phyloP scores from a whole-genome alignment of 1,140 invertebrate genomes.

The Pseudomyrmex cubaensis region DNA sequence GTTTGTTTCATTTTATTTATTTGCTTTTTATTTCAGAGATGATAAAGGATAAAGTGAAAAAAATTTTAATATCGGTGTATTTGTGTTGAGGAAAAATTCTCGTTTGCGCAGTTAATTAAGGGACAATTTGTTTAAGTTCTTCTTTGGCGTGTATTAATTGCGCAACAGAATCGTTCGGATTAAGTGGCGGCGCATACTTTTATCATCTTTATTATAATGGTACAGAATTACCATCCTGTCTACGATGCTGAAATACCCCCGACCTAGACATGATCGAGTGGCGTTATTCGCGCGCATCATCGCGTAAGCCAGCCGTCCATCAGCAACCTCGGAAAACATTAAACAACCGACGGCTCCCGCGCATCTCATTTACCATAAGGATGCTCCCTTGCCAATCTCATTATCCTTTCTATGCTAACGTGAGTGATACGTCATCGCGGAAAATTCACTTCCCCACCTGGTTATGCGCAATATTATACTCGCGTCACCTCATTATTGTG shows the following conservation, averaged over 20 bases:
- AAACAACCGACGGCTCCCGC: slow-evolving; percentile 52
- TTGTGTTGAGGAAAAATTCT: background rate
- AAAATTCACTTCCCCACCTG: slow-evolving; percentile 20
- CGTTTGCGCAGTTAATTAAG: slow-evolving; percentile 30
- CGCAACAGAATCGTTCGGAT: slow-evolving; percentile 14
- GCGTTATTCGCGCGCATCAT: slow-evolving; percentile 60
- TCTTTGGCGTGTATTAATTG: slow-evolving; percentile 32
- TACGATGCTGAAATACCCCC: slow-evolving; percentile 34
- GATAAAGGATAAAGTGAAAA: background rate
- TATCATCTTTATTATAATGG: slow-evolving; percentile 40
- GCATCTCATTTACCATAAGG: slow-evolving; percentile 54
- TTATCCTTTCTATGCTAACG: slow-evolving; percentile 49
- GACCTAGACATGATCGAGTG: slow-evolving; percentile 49
- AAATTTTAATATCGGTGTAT: background rate
- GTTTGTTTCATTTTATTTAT: slow-evolving; percentile 6
- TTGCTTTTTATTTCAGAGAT: background rate
- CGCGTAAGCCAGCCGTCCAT: slow-evolving; percentile 53
- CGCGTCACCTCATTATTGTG: slow-evolving; percentile 12
- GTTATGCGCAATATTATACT: slow-evolving; percentile 2
- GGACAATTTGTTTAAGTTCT: background rate
- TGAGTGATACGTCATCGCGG: slow-evolving; percentile 46
- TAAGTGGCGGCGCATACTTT: slow-evolving; percentile 24
- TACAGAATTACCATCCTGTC: slow-evolving; percentile 9
- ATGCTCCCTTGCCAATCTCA: slow-evolving; percentile 48
- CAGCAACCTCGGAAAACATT: slow-evolving; percentile 53